These are phyloP conservation scores for Capitella teleta DNA, from an alignment of 1,140 invertebrate species.

Conservation along the genomic window DNA sequence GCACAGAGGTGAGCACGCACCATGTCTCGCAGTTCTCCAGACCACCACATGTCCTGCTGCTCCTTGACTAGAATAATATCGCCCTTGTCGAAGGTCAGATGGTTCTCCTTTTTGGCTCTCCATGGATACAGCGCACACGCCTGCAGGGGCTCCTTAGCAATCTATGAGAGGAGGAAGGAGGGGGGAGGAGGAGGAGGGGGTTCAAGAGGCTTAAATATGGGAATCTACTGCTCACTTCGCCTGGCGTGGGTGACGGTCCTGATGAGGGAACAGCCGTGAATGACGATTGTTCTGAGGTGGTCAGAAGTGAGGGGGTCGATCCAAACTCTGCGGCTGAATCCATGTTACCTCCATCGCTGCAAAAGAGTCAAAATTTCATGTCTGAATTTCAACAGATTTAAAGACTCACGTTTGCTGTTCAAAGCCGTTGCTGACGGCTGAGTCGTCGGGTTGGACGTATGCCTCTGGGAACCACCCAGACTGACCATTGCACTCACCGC, in stretches of 20 bases:
- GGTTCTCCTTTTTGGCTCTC: slow-evolving; percentile 54
- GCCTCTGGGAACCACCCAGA: slow-evolving; percentile 97
- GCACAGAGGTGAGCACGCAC: slow-evolving; percentile 13
- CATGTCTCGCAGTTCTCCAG: slow-evolving; percentile 47
- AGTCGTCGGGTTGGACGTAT: slow-evolving; percentile 53
- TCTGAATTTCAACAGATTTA: no score
- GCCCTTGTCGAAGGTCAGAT: slow-evolving; percentile 58
- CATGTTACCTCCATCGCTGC: no score
- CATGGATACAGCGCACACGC: slow-evolving; percentile 55
- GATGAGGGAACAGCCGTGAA: slow-evolving; percentile 8
- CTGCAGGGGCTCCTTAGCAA: slow-evolving; percentile 35
- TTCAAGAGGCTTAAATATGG: background rate
- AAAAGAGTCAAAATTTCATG: no score
- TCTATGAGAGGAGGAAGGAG: slow-evolving; percentile 6
- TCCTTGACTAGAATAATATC: slow-evolving; percentile 55
- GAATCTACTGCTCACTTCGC: slow-evolving; percentile 16
- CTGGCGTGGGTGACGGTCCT: slow-evolving; percentile 19
- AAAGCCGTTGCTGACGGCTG: slow-evolving; percentile 9
- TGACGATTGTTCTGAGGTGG: slow-evolving; percentile 4
- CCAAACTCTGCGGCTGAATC: no score
- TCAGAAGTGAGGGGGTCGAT: background rate
- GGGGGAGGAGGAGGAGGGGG: background rate
- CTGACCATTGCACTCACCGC: slow-evolving; percentile 69
- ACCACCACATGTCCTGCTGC: slow-evolving; percentile 61
- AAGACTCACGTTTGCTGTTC: no score